Conservation (phyloP, 2,797 vertebrate genomes). For the Lerista edwardsae region DNA sequence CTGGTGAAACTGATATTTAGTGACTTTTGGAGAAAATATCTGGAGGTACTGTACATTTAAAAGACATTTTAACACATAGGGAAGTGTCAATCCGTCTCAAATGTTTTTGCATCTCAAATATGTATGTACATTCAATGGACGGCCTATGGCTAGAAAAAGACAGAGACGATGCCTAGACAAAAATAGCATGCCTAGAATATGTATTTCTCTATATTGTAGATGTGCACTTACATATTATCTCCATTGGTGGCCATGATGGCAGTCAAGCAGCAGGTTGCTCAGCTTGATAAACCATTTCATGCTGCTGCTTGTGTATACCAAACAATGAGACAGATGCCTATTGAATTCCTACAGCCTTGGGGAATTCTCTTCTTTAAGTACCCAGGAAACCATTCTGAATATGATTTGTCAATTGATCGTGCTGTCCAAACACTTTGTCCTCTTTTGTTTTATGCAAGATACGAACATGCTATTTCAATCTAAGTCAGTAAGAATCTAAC, state of each 20-base stretch:
- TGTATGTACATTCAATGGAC: neutral
- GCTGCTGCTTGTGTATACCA: neutral
- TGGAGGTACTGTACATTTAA: neutral
- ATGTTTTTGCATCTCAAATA: neutral
- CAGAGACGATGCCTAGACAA: neutral
- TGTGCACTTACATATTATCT: neutral
- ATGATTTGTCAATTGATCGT: neutral
- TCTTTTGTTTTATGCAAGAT: neutral
- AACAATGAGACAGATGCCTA: neutral
- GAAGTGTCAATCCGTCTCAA: too few species aligned
- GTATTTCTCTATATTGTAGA: neutral
- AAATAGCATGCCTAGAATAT: neutral
- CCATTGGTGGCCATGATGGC: neutral
- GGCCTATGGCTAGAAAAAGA: neutral
- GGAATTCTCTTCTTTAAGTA: neutral
- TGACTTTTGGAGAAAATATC: neutral
- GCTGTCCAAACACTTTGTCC: neutral
- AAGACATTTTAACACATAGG: neutral
- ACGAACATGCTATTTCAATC: neutral
- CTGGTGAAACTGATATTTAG: neutral
- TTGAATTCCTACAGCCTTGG: neutral
- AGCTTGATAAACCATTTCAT: neutral
- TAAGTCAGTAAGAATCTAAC: too few species aligned
- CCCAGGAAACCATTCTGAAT: neutral
- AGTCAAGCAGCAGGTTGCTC: neutral